Evolutionary conservation across 30 jellyfish, hydroid and myxozoan species (phyloP).

Genomic region (Hydractinia echinata): DNA sequence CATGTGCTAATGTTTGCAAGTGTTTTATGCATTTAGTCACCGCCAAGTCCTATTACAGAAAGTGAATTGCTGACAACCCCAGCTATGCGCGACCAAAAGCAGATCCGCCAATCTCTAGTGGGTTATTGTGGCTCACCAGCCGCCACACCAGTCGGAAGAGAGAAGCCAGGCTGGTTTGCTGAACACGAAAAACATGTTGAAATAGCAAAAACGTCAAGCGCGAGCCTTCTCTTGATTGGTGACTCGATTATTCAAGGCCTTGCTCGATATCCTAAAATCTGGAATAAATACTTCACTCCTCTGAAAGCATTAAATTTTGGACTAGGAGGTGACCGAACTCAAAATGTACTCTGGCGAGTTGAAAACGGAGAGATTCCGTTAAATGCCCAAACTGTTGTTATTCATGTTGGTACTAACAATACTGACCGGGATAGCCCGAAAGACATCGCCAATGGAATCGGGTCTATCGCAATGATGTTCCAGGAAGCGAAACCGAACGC

Average conservation of each 20-base stretch:
- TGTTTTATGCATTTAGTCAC: neutral
- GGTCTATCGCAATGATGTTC: slow-evolving; percentile 69
- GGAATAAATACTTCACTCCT: slow-evolving; percentile 82
- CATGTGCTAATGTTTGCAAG: neutral
- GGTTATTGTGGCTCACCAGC: slow-evolving; percentile 84
- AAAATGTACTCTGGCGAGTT: slow-evolving; percentile 89
- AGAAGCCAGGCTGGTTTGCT: slow-evolving; percentile 81
- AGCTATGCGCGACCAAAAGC: slow-evolving; percentile 19
- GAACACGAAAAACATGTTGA: slow-evolving; percentile 88
- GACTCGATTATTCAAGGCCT: slow-evolving; percentile 84
- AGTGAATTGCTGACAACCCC: neutral
- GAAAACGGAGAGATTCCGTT: slow-evolving; percentile 96
- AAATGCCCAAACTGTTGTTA: slow-evolving; percentile 77
- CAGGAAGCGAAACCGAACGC: slow-evolving; percentile 97
- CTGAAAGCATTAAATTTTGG: slow-evolving; percentile 79
- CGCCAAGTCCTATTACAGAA: slow-evolving; percentile 1
- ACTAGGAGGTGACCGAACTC: slow-evolving; percentile 94
- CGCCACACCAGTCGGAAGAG: slow-evolving; percentile 73
- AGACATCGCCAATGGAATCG: slow-evolving; percentile 84
- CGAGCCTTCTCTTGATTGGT: slow-evolving; percentile 70
- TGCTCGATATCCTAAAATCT: slow-evolving; percentile 66
- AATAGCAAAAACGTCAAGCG: slow-evolving; percentile 72
- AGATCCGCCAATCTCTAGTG: slow-evolving; percentile 49
- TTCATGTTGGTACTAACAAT: slow-evolving; percentile 91
- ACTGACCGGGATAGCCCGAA: slow-evolving; percentile 80